Conservation (phyloP, 2,888 invertebrate species). For the Mesoligia furuncula region DNA sequence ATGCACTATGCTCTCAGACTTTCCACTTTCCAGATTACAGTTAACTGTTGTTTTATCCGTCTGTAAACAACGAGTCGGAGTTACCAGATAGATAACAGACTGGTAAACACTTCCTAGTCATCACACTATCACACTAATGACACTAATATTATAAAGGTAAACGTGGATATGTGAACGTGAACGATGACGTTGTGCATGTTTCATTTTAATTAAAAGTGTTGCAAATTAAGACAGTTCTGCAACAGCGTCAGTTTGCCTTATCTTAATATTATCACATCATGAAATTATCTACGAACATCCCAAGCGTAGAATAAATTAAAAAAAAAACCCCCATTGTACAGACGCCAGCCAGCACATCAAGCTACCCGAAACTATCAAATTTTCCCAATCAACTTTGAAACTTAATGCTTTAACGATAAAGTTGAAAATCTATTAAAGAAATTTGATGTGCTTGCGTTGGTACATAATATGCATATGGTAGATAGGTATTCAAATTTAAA, state of each 20-base stretch:
- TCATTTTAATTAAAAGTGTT: not conserved
- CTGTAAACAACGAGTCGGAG: not conserved
- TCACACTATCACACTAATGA: too few species aligned
- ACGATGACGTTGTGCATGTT: too few species aligned
- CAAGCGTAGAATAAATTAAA: not conserved
- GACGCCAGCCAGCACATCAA: too few species aligned
- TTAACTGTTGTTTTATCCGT: not conserved
- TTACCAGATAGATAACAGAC: conserved; percentile 1
- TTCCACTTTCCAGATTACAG: not conserved
- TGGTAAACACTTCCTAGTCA: conserved; percentile 3
- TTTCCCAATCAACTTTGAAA: too few species aligned
- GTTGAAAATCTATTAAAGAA: too few species aligned
- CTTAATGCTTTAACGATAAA: too few species aligned
- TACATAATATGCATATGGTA: conserved; percentile 1
- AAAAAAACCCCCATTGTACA: conserved; percentile 11
- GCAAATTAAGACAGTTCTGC: not conserved
- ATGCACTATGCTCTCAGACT: not conserved
- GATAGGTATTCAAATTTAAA: conserved; percentile 29
- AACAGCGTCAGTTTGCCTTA: not conserved
- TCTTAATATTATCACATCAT: not conserved
- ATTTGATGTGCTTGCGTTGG: too few species aligned
- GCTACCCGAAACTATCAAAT: too few species aligned
- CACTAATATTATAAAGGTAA: too few species aligned
- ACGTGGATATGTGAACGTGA: too few species aligned
- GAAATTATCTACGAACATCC: not conserved